Conservation (phyloP, 2,888 invertebrate genomes). For the Thymelicus lineola region DNA sequence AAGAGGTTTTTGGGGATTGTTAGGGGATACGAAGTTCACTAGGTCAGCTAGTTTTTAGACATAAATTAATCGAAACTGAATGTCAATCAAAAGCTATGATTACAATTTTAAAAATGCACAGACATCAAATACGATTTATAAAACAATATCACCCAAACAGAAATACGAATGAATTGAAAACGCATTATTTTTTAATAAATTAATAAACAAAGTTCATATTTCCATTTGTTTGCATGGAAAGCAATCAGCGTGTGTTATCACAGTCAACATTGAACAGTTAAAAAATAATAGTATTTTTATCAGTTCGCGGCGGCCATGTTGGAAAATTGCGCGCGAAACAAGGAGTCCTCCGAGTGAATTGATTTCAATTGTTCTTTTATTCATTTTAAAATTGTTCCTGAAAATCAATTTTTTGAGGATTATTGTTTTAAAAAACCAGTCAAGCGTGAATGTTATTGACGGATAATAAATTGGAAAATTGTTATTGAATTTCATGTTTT, state of each 20-base stretch:
- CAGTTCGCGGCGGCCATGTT: conserved; percentile 14
- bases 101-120: conserved; percentile 5
- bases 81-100: neutral
- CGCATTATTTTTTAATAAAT: conserved; percentile 17
- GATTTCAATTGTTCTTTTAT: conserved; percentile 24
- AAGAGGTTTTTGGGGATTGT: too few species aligned
- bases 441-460: conserved; percentile 13
- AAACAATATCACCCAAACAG: conserved; percentile 9
- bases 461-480: conserved; percentile 1
- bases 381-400: conserved; percentile 20
- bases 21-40: too few species aligned
- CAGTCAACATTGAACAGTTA: conserved; percentile 18
- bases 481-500: neutral
- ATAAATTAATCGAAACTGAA: neutral
- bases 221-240: conserved; percentile 16
- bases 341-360: conserved; percentile 9
- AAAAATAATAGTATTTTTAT: conserved; percentile 30
- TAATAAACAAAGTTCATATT: conserved; percentile 23
- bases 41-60: too few species aligned
- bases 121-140: neutral
- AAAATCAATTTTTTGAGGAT: conserved; percentile 6
- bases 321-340: conserved; percentile 29
- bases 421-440: conserved; percentile 8
- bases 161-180: neutral
- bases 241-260: conserved; percentile 24